Evolutionary conservation across 2,113 vertebrate genomes (phyloP).

Genomic region (Sander vitreus): DNA sequence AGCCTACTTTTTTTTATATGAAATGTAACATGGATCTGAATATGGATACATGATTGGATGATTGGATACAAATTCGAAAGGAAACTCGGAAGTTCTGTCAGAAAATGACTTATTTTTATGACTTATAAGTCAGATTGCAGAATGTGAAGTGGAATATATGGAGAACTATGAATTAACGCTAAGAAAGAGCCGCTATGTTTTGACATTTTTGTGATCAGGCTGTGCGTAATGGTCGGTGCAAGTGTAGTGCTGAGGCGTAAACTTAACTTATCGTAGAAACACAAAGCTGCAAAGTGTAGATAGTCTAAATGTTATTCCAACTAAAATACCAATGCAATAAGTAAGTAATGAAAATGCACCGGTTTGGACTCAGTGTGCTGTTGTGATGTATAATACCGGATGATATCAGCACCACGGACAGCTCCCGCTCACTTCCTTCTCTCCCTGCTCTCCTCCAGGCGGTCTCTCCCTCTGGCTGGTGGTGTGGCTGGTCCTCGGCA

Average conservation of each 20-base stretch:
- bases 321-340: neutral
- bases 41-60: neutral
- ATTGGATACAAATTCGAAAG: neutral
- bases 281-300: neutral
- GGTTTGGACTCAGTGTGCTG: neutral
- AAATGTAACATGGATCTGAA: neutral
- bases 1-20: neutral
- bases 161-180: neutral
- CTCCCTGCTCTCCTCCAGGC: conserved; percentile 73
- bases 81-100: neutral
- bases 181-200: neutral
- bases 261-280: neutral
- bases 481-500: conserved; percentile 88
- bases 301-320: neutral
- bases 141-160: neutral
- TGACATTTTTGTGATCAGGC: neutral
- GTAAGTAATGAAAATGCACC: neutral
- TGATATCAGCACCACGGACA: conserved; percentile 38
- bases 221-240: conserved; percentile 64
- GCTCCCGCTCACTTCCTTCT: conserved; percentile 46
- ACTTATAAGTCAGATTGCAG: neutral
- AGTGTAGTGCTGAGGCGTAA: neutral
- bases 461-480: conserved; percentile 87
- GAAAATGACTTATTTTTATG: neutral
- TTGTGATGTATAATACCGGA: neutral